Percentiles rank a stretch among this genome's conserved stretches.
phyloP scores from a whole-genome alignment of 2,888 invertebrate genomes.

The Parnassius mnemosyne region DNA sequence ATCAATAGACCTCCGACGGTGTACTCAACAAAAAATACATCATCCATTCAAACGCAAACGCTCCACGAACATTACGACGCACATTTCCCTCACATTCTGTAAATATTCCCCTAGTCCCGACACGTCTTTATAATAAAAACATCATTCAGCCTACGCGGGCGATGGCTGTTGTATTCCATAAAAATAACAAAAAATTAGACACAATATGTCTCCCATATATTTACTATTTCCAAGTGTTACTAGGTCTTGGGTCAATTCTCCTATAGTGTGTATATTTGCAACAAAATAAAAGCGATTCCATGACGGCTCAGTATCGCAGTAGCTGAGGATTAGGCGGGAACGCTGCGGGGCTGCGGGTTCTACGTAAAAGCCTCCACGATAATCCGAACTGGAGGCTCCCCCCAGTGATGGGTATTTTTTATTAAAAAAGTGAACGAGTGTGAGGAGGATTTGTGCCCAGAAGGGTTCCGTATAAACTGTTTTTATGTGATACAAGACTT shows the following conservation, averaged over 20 bases:
- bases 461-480: too few species aligned
- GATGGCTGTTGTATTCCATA: constrained; percentile 1
- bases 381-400: too few species aligned
- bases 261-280: too few species aligned
- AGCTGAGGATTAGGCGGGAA: constrained; percentile 22
- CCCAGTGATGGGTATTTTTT: too few species aligned
- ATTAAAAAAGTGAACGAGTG: not conserved
- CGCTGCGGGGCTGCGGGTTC: constrained; percentile 29
- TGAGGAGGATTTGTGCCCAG: too few species aligned
- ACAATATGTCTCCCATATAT: constrained; percentile 39
- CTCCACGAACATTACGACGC: constrained; percentile 51
- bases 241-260: too few species aligned
- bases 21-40: constrained; percentile 47
- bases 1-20: constrained; percentile 45
- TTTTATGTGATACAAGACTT: too few species aligned
- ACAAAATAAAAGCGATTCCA: too few species aligned
- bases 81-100: constrained; percentile 57
- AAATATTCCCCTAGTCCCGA: constrained; percentile 62
- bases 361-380: too few species aligned
- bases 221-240: too few species aligned
- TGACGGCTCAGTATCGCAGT: too few species aligned
- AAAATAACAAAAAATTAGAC: constrained; percentile 58
- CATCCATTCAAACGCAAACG: constrained; percentile 53
- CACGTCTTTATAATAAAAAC: constrained; percentile 77
- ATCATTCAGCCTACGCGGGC: constrained; percentile 48